Evolutionary conservation across 2,113 vertebrate species (phyloP).

Genomic region (Sinosuthora webbiana): DNA sequence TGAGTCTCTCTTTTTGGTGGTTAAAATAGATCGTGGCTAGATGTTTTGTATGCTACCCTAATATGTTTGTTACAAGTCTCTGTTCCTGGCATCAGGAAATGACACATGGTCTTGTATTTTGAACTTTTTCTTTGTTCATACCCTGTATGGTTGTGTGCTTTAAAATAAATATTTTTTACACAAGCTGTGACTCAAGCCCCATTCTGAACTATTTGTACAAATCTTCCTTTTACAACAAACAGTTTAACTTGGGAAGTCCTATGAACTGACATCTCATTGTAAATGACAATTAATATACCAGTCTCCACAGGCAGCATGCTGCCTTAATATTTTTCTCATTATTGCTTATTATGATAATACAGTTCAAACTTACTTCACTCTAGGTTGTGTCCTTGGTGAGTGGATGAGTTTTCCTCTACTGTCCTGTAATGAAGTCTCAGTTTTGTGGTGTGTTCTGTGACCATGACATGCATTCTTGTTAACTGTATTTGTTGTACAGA

Average conservation of each 20-base stretch:
- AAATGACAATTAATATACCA: background rate
- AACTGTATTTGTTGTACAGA: background rate
- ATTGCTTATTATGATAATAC: background rate
- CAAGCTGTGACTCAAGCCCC: background rate
- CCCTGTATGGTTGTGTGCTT: background rate
- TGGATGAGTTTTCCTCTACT: background rate
- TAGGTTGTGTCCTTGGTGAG: background rate
- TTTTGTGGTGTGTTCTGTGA: background rate
- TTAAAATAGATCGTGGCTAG: background rate
- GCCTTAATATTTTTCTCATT: background rate
- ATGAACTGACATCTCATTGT: background rate
- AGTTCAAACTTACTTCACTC: background rate
- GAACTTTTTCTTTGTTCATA: slow-evolving; percentile 26
- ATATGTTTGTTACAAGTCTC: background rate
- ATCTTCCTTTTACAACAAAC: background rate
- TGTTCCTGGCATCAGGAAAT: slow-evolving; percentile 39
- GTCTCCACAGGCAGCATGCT: background rate
- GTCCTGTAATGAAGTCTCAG: background rate
- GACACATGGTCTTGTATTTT: slow-evolving; percentile 9
- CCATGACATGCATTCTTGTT: background rate
- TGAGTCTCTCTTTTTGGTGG: background rate
- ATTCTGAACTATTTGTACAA: background rate
- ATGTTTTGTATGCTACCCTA: background rate
- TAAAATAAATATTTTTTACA: slow-evolving; percentile 12
- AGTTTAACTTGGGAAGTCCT: background rate